Base-by-base conservation (phyloP, 2,888 invertebrate species). In the Biston betularia region DNA sequence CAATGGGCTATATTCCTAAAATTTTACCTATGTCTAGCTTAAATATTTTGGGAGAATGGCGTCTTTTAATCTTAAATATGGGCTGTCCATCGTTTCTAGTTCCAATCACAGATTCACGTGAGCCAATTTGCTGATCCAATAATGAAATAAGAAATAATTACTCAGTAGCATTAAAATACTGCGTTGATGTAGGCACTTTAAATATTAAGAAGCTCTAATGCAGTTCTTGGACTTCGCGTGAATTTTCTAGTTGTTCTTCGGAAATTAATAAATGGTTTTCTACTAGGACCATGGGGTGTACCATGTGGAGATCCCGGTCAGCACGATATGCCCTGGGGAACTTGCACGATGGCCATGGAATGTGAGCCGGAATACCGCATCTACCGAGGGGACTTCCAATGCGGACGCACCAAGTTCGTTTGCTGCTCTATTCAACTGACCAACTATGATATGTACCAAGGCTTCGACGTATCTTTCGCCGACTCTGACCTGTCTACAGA, bases 271-370 rank as follows among this genome's bases (percentile, higher is more conserved):
- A 14, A 8, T 14, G 14, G 0, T 14, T 14, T 45, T 14, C 14
- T 48, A 4, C 10, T 11, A 92, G 93, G 92, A 45, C 93, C 93
- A 0, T 92, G 91, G 93, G 92, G 92, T 1, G 84, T 89, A 4
- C 81, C 87, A 0, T 92, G 92, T 67, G 93, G 92, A 0, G 93
- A 93, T 71, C 92, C 92, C 0, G 83, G 86, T 53, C 90, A 90
- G 63, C 89, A 90, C 61, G 92, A 92, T 61, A 82, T 87, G 80
- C 93, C 92, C 0, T 92, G 91, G 93, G 93, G 92, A 0, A 75
- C 78, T 11, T 93, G 93, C 72, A 87, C 87, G 86, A 71, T 90
- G 8, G 69, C 87, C 0, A 76, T 79, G 74, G 89, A 91, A 64
- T 93, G 92, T 58, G 89, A 90, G 14, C 60, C 87, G 0, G 93